Conservation (phyloP, 64 coral and sea anemone species). For the Stichodactyla helianthus region DNA sequence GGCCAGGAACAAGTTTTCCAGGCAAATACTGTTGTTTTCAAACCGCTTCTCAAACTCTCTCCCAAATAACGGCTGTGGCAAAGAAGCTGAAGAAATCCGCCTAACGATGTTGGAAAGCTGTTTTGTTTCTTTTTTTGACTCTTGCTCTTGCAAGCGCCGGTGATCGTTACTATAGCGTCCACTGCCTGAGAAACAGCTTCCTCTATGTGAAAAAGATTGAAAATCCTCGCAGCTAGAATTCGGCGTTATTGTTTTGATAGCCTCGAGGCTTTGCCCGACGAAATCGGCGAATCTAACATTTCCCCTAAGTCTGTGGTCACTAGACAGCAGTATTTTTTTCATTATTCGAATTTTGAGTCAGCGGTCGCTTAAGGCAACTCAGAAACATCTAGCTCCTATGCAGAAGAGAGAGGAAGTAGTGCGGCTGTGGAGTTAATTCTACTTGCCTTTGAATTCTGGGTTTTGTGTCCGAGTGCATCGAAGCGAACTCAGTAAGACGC, state of each 20-base stretch:
- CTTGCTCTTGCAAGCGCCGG: background rate
- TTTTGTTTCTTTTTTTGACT: background rate
- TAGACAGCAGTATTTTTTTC: background rate
- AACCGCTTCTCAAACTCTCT: background rate
- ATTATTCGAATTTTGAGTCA: background rate
- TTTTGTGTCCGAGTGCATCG: too few relatives aligned
- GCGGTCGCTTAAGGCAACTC: constrained; percentile 6
- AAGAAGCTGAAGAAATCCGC: constrained; percentile 12
- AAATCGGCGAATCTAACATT: constrained; percentile 26
- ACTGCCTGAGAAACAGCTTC: background rate
- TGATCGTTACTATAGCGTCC: background rate
- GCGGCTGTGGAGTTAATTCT: background rate
- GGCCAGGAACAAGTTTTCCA: constrained; percentile 28
- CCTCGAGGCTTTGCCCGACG: background rate
- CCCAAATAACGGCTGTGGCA: constrained; percentile 12
- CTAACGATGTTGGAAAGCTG: background rate
- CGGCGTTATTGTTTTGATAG: constrained; percentile 14
- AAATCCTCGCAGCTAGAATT: constrained; percentile 19
- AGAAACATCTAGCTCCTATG: background rate
- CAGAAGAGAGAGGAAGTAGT: background rate
- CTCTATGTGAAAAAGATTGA: background rate
- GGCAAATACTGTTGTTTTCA: constrained; percentile 31
- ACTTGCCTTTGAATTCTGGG: too few relatives aligned
- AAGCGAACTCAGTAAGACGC: too few relatives aligned
- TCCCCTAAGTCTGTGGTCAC: background rate